Percentiles rank a stretch among this genome's conserved stretches.
Evolutionary conservation across 2,888 invertebrate genomes (phyloP).

Genomic region (Saturnia japonica): DNA sequence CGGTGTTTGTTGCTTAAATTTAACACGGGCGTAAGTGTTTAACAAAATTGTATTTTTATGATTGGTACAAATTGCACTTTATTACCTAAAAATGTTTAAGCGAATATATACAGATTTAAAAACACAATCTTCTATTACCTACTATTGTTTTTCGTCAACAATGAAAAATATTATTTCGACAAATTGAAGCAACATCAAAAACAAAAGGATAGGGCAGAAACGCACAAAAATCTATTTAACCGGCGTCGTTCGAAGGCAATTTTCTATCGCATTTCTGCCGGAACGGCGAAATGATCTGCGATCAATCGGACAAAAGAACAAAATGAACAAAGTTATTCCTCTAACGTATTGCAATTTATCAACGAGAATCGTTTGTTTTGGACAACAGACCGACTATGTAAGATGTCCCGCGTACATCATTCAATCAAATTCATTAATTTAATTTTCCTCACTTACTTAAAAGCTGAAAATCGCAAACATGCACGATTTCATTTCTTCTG

Average conservation of each 20-base stretch:
- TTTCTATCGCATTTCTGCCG: slow-evolving; percentile 52
- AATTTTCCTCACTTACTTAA: neutral
- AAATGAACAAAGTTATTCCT: slow-evolving; percentile 61
- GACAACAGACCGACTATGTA: slow-evolving; percentile 42
- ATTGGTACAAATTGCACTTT: too few species aligned
- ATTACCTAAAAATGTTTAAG: too few species aligned
- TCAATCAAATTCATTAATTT: neutral
- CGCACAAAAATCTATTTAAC: slow-evolving; percentile 31
- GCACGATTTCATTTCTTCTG: neutral
- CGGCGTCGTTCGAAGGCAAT: slow-evolving; percentile 50
- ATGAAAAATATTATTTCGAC: slow-evolving; percentile 6
- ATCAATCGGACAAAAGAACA: slow-evolving; percentile 71
- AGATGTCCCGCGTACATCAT: neutral
- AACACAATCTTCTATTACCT: neutral
- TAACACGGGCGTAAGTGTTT: too few species aligned
- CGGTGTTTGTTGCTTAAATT: too few species aligned
- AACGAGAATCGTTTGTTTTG: slow-evolving; percentile 61
- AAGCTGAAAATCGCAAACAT: neutral
- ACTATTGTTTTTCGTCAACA: neutral
- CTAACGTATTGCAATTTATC: slow-evolving; percentile 52
- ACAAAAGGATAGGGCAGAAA: slow-evolving; percentile 10
- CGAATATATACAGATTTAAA: neutral
- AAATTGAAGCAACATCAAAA: slow-evolving; percentile 7
- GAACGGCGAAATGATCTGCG: slow-evolving; percentile 68
- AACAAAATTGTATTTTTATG: too few species aligned